Evolutionary conservation across 2,888 invertebrate genomes (phyloP), one percentile per base, ranked within the genome.

Genomic region (Cremastobaeus sp.): DNA sequence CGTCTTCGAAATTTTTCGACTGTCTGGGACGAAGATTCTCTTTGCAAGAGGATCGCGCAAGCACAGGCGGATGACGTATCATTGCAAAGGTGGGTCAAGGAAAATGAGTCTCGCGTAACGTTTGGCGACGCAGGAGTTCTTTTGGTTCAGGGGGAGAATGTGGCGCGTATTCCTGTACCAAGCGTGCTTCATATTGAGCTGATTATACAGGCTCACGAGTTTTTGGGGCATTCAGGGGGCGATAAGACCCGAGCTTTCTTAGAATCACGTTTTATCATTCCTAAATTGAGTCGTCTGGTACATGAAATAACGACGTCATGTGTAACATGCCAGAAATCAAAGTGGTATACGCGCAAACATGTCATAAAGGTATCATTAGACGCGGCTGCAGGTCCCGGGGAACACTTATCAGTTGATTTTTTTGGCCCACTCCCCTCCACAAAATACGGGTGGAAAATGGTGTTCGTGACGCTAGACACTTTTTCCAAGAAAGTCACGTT

Each of bases 381-480:
- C 0, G 18, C 20, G 0, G 34, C 50, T 0, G 5, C 11, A 3
- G 11, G 1, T 11, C 50, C 50, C 11, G 34, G 50, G 1, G 14
- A 34, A 1, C 32, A 34, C n/a, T n/a, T 50, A 9, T 50, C 50
- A 4, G 20, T 50, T 2, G 50, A 50, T 14, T 20, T 50, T 4
- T 50, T 50, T 11, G 50, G 34, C 0, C 50, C 50, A 5, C 12
- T 50, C 0, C 34, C 50, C 1, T 1, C 11, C 1, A 50, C 50
- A 2, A 50, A 20, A 34, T 50, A 11, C 11, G 50, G 50, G 17
- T 50, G 50, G 50, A 50, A 17, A n/a, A 34, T 34, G 20, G 12
- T 50, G 1, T 15, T 50, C 1, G 50, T 50, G 0, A 18, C 50
- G 2, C 3, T 50, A 2, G 50, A 50, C 12, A 34, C 32, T 9